phyloP scores from a whole-genome alignment of 2,797 vertebrate species.

The Periparus ater region DNA sequence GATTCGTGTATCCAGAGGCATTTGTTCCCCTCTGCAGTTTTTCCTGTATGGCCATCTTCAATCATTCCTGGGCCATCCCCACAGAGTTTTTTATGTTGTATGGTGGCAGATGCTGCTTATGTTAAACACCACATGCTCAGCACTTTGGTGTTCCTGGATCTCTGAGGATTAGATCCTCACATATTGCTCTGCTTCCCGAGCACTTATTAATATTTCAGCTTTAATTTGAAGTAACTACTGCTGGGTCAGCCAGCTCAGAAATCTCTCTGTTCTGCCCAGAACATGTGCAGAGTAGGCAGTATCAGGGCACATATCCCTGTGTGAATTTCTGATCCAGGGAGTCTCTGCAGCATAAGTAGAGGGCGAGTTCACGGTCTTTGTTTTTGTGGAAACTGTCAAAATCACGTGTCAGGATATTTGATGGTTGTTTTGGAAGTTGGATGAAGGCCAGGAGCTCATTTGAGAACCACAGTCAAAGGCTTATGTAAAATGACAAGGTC shows the following conservation, averaged over 20 bases:
- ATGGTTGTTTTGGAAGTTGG: constrained; percentile 1
- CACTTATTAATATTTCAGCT: constrained; percentile 60
- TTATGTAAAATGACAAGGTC: not conserved
- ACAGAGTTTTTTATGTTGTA: not conserved
- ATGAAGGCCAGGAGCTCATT: not conserved
- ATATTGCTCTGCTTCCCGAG: constrained; percentile 46
- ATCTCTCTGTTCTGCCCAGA: not conserved
- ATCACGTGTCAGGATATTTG: not conserved
- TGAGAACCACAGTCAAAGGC: not conserved
- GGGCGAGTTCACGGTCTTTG: not conserved
- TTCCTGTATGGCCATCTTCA: constrained; percentile 5
- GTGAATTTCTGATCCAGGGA: not conserved
- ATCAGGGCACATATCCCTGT: not conserved
- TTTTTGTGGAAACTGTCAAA: constrained; percentile 13
- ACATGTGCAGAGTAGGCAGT: not conserved
- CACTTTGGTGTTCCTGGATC: constrained; percentile 42
- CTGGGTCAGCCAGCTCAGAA: constrained; percentile 1
- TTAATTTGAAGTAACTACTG: constrained; percentile 28
- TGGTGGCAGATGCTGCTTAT: constrained; percentile 66
- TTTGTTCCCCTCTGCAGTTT: not conserved
- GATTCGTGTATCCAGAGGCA: not conserved
- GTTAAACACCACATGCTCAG: constrained; percentile 71
- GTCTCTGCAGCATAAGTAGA: not conserved
- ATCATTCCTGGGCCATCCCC: constrained; percentile 22
- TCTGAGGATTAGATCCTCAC: constrained; percentile 43